Evolutionary conservation across 2,797 vertebrate genomes (phyloP), one percentile per base, ranked within the genome.

Genomic region (Pachyuromys duprasi): DNA sequence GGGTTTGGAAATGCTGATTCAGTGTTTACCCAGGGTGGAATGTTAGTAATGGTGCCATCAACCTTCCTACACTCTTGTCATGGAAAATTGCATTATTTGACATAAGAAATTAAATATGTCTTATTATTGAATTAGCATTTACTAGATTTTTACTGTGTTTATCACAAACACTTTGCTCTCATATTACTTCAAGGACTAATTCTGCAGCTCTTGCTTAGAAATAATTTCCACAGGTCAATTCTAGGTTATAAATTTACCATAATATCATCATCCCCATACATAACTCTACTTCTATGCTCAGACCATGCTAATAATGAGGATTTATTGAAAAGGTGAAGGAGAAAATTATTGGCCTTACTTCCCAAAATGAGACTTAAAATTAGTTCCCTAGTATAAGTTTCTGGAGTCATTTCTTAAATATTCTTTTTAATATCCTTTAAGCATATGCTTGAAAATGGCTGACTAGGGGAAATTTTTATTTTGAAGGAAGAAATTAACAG

Each of bases 51-150:
- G 39, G 9, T 42, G 28, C n/a, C 75, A 45, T 83, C 49, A n/a
- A 45, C 45, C 53, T 90, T 94, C 69, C 45, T 74, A 60, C 9
- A 20, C 7, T 1, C 69, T 86, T 75, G 15, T 76, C 57, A 94
- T 69, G 53, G 36, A 86, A 91, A 95, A 69, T 33, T 82, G 11
- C 70, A 63, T 90, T 86, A 90, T 94, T 65, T 87, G 88, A 39
- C 36, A 78, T 78, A 90, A 76, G 94, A 91, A 93, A 95, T 94
- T 91, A 94, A 95, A 36, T 28, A 55, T 8, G 92, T 91, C 31
- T 90, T 90, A 78, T 86, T 95, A 76, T 89, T 96, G 83, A 95
- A 78, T 97, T 93, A 92, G 20, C 55, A 65, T 91, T 97, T 80
- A 72, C 63, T 95, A 84, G 45, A 88, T 91, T 81, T 78, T 86